Evolutionary conservation across 2,797 vertebrate genomes (phyloP).

Genomic region (Tapirus indicus): DNA sequence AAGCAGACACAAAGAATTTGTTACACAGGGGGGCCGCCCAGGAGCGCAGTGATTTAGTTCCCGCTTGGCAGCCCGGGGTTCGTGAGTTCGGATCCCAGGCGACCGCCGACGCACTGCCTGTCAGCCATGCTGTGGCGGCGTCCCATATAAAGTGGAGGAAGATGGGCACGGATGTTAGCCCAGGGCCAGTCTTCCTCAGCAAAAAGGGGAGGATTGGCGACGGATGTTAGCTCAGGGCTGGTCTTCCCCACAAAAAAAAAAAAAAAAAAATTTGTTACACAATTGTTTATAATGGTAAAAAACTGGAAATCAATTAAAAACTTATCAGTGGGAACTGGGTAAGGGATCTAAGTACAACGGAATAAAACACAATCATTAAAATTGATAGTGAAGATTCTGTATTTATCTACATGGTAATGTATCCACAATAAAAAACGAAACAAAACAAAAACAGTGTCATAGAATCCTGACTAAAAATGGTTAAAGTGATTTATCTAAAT

Average conservation of each 20-base stretch:
- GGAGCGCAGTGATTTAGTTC: no score
- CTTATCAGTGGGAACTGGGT: not conserved
- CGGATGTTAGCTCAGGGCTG: no score
- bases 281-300: not conserved
- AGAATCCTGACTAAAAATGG: not conserved
- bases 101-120: no score
- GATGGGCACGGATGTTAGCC: no score
- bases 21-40: not conserved
- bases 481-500: not conserved
- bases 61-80: no score
- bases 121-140: no score
- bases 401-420: not conserved
- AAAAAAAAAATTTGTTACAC: not conserved
- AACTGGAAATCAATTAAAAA: not conserved
- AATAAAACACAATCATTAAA: constrained; percentile 17
- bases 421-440: not conserved
- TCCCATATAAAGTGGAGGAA: no score
- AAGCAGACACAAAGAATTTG: not conserved
- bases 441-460: not conserved
- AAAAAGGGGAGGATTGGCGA: no score
- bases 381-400: not conserved
- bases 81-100: no score
- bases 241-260: no score
- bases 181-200: no score
- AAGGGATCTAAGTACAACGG: not conserved